Conservation (phyloP, 2,888 invertebrate genomes). For the Kryphioiulus occultus region DNA sequence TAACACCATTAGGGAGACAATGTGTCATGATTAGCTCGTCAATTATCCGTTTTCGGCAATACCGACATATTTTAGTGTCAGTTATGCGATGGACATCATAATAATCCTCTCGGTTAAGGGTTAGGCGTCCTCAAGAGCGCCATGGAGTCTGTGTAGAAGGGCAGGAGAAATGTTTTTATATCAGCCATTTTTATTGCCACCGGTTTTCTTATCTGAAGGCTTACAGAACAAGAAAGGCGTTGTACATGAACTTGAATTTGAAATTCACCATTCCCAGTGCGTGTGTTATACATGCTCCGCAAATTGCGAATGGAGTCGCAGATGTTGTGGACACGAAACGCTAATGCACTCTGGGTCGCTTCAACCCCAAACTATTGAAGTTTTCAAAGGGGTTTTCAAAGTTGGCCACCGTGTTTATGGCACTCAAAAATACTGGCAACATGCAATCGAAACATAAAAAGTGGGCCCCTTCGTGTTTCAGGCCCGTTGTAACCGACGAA, state of each 20-base stretch:
- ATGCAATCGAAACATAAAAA: constrained; percentile 1
- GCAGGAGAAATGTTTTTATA: constrained; percentile 1
- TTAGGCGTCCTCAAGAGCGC: not conserved
- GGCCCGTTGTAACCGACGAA: not conserved
- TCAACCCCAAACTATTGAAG: not conserved
- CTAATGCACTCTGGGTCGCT: not conserved
- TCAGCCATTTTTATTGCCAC: constrained; percentile 12
- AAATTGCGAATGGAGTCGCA: not conserved
- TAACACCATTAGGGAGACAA: constrained; percentile 19
- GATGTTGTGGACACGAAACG: not conserved
- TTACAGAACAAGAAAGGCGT: not conserved
- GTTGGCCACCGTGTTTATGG: constrained; percentile 3
- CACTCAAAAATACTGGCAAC: not conserved
- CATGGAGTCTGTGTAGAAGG: not conserved
- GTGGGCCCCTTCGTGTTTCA: not conserved
- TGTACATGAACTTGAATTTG: constrained; percentile 3
- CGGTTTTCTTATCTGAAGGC: constrained; percentile 19
- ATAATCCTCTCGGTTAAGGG: not conserved
- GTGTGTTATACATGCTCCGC: not conserved
- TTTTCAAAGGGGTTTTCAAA: not conserved
- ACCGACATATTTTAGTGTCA: constrained; percentile 19
- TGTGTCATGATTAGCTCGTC: constrained; percentile 18
- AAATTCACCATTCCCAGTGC: not conserved
- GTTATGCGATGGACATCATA: constrained; percentile 24
- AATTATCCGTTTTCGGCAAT: constrained; percentile 35